Base-by-base conservation (phyloP, 2,888 invertebrate species). In the Leucophora obtusa region DNA sequence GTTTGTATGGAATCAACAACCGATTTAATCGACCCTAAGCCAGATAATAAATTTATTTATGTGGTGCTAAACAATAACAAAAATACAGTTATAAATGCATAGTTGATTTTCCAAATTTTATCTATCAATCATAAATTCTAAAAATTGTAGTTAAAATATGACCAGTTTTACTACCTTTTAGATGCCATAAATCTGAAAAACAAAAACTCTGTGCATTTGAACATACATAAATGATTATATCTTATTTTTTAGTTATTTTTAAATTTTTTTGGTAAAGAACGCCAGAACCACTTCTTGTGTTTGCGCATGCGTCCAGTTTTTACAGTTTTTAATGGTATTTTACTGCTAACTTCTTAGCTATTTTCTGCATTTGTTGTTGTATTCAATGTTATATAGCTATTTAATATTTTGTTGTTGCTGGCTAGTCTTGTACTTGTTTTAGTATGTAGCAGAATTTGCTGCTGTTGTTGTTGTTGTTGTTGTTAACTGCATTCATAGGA, bases 271-370 rank as follows among this genome's bases (percentile, higher is more conserved):
- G 28, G 7, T 24, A 38, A 38, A 62, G 15, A 73, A 65, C 51
- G 50, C 18, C 24, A 63, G 24, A 66, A 14, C 15, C 7, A 72
- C 54, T 60, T 70, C 54, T 53, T 82, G 83, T 84, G 83, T 84
- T 83, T 86, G 87, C 86, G 87, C 87, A 87, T 88, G 88, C 88
- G 87, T 87, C 88, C 88, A 88, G 87, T 87, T 87, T 87, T 87
- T 88, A 87, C 87, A 87, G 88, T 87, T 88, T 76, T 81, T 77
- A 81, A 81, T 81, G 79, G 86, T 85, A 84, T 86, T 87, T 87
- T 87, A 87, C 87, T 87, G 87, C 88, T 81, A 81, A 77, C 73
- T 74, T 87, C 86, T 87, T 74, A 77, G 43, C 56, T 65, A 69
- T 62, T 28, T 28, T 28, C 28, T 28, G 28, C 7, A 28, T 28